Conservation (phyloP, 2,797 vertebrate genomes). For the Phrynocephalus guinanensis region DNA sequence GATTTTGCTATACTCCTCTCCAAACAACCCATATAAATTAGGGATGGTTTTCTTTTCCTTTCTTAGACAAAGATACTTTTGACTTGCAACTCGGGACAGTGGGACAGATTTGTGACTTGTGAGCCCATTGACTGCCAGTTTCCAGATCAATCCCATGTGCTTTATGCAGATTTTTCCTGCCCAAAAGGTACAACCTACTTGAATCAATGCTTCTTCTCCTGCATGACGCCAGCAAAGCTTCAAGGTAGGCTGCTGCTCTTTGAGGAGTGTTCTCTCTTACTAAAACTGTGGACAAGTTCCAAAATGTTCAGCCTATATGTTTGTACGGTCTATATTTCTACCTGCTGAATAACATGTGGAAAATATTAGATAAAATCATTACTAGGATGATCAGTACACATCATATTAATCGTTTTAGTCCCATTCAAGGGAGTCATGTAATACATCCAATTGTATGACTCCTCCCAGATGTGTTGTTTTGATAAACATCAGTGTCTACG, state of each 20-base stretch:
- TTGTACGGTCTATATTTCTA: background rate
- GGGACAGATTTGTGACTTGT: slow-evolving; percentile 89
- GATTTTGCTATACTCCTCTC: too few relatives aligned
- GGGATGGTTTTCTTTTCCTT: slow-evolving; percentile 31
- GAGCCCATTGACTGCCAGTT: slow-evolving; percentile 85
- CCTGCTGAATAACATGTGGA: background rate
- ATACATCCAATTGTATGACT: background rate
- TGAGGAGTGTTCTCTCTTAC: background rate
- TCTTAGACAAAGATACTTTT: slow-evolving; percentile 81
- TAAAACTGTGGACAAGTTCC: background rate
- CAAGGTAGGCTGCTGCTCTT: slow-evolving; percentile 83
- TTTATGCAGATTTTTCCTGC: slow-evolving; percentile 90
- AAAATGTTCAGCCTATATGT: background rate
- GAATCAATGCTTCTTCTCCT: slow-evolving; percentile 90
- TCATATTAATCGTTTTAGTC: background rate
- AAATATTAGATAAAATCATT: background rate
- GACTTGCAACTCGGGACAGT: slow-evolving; percentile 85
- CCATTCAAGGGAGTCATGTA: background rate
- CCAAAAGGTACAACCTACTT: slow-evolving; percentile 86
- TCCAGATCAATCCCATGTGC: slow-evolving; percentile 88
- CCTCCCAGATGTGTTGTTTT: background rate
- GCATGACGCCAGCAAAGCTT: slow-evolving; percentile 90
- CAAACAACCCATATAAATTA: background rate
- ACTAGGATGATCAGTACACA: background rate
- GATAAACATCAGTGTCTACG: background rate